Evolutionary conservation across 2,113 vertebrate genomes (phyloP), one percentile per base, ranked within the genome.

Genomic region (Prolemur simus): DNA sequence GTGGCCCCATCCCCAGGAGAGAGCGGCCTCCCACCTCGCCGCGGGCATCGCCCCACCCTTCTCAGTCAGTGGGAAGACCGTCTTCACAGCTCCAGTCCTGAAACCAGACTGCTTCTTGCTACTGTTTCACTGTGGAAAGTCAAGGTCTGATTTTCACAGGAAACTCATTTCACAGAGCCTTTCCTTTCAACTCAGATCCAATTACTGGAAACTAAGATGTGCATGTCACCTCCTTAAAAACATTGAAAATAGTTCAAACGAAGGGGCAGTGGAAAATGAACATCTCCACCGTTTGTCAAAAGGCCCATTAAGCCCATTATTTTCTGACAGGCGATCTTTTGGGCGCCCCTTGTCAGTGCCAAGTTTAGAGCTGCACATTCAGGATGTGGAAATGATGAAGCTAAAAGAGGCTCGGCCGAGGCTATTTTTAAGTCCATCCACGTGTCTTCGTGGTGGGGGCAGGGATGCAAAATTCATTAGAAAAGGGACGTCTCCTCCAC

Each of bases 241-340:
- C 15, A 64, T 1, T 11, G 27, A 86, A 88, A 83, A 58, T 54
- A 17, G 87, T 74, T 95, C 74, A 78, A 88, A 68, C 37, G 49
- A 0, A 58, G 85, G 78, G 92, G 25, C 29, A 47, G 52, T 2
- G 91, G 87, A 84, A 97, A 94, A 29, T 0, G 66, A 96, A 96
- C 0, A 64, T 49, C 94, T 87, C 94, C 25, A 47, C 58, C 37
- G 7, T 29, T n/a, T 96, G 94, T 94, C 92, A 76, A 49, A 81
- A 58, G 78, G 54, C 71, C 90, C 92, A 87, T 97, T 94, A 98
- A 98, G 71, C 91, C 95, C 76, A 69, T 97, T 94, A 96, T 93
- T 96, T 97, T 86, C 94, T 89, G 86, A 82, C 95, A 97, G 84
- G 93, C 91, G 64, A 52, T 95, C 97, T 98, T 96, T 81, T 76